phyloP scores from a whole-genome alignment of 2,113 vertebrate genomes.

The Mobula birostris region DNA sequence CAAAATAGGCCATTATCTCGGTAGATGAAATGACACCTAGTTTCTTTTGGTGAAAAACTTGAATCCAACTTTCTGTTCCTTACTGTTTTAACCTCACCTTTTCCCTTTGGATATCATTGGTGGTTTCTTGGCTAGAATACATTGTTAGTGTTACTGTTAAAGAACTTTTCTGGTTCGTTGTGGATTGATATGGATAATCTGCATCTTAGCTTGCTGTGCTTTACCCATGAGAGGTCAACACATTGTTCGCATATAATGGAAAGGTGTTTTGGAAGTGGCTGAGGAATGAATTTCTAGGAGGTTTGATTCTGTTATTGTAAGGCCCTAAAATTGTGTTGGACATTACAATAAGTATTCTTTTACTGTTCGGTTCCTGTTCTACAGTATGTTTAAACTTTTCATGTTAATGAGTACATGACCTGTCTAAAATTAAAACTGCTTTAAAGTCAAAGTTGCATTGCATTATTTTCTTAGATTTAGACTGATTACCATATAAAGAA shows the following conservation, averaged over 20 bases:
- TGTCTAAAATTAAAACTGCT: no score
- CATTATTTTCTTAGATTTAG: not conserved
- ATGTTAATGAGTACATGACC: no score
- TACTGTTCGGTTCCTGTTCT: no score
- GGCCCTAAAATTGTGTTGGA: not conserved
- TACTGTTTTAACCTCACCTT: not conserved
- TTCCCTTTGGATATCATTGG: not conserved
- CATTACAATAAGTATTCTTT: not conserved
- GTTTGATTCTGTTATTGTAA: not conserved
- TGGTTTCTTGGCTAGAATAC: not conserved
- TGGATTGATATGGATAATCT: not conserved
- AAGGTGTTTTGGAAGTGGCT: not conserved
- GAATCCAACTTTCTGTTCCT: not conserved
- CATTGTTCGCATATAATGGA: not conserved
- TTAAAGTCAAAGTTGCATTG: no score
- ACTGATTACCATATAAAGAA: not conserved
- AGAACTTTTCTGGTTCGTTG: not conserved
- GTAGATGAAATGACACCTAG: not conserved
- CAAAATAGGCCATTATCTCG: not conserved
- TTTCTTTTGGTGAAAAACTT: not conserved
- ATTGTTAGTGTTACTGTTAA: not conserved
- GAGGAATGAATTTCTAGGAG: not conserved
- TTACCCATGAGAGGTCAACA: not conserved
- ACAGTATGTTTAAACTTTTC: no score
- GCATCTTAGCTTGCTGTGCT: not conserved